Base-by-base conservation (phyloP, 1,140 invertebrate species). In the Phymastichus coffea region DNA sequence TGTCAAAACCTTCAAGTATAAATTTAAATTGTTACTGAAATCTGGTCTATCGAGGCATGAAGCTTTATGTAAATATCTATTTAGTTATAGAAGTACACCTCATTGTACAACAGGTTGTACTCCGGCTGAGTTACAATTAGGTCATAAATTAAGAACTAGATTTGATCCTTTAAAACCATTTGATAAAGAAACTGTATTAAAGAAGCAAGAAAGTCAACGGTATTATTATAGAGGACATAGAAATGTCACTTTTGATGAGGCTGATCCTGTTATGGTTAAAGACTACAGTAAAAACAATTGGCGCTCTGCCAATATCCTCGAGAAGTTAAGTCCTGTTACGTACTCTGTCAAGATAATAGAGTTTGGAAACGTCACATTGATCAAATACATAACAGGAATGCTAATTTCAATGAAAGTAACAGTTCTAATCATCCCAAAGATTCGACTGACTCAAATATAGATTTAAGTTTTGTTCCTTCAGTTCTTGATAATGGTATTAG, bases 21-120 rank as follows among this genome's bases (percentile, higher is more conserved):
- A 66, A 71, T 73, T 73, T 70, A 72, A 40, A 63, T 55, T 30
- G 69, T 64, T 46, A 51, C 72, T 63, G 70, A 73, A 61, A 63
- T 65, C 58, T 46, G 66, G 43, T 48, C 63, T 23, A 7, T 30
- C 46, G 28, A 26, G 23, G 14, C 12, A 26, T n/a, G 63, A 61
- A 17, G 59, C 59, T 14, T 37, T 66, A 35, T 37, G 46, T 28
- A 63, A 61, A 51, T 66, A 56, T 19, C 43, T 66, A 47, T 57
- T 66, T 47, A 40, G 54, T 28, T 63, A 55, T 44, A 35, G 64
- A 17, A 17, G 47, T 0, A 63, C 61, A n/a, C 64, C 64, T 15
- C 54, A 66, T 51, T 61, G 57, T 17, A 65, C 57, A 1, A 63
- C 64, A 1, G 55, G 55, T 4, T 33, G 23, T 17, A 28, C 57